Percentiles rank a stretch among this genome's conserved stretches.
These are phyloP conservation scores for Procavia capensis DNA, from an alignment of 2,113 vertebrate genomes.

Conservation along the genomic window DNA sequence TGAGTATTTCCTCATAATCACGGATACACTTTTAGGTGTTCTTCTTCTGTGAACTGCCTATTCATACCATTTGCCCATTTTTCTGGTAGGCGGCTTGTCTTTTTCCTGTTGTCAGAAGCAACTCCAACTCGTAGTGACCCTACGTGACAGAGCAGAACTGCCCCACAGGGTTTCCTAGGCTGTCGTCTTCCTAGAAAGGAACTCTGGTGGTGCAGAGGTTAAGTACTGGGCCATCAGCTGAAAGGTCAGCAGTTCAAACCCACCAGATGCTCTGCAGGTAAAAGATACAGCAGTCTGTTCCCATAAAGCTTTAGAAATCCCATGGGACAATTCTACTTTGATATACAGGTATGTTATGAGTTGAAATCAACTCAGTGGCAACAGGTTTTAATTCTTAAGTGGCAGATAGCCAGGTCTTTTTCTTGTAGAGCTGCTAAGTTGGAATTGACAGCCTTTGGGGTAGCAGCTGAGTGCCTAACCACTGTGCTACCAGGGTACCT, in stretches of 20 bases:
- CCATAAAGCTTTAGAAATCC: not conserved
- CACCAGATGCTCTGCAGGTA: not conserved
- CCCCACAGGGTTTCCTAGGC: not conserved
- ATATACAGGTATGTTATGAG: not conserved
- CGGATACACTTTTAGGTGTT: not conserved
- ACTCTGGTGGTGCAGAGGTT: not conserved
- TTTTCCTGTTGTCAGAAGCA: not conserved
- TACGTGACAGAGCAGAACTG: not conserved
- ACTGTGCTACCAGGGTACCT: not conserved
- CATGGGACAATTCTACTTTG: not conserved
- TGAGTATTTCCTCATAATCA: not conserved
- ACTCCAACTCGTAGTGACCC: not conserved
- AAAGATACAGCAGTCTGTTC: not conserved
- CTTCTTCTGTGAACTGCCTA: not conserved
- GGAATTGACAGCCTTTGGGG: not conserved
- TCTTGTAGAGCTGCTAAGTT: not conserved
- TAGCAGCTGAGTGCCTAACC: not conserved
- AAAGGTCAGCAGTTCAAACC: not conserved
- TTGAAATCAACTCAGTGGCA: not conserved
- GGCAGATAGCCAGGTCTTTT: not conserved
- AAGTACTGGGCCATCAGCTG: not conserved
- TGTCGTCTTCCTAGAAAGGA: not conserved
- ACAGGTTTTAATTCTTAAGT: not conserved
- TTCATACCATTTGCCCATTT: constrained; percentile 1
- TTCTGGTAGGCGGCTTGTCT: not conserved